These are phyloP conservation scores for Cephus sareptanus DNA, from an alignment of 2,888 invertebrate species.

Conservation along the genomic window DNA sequence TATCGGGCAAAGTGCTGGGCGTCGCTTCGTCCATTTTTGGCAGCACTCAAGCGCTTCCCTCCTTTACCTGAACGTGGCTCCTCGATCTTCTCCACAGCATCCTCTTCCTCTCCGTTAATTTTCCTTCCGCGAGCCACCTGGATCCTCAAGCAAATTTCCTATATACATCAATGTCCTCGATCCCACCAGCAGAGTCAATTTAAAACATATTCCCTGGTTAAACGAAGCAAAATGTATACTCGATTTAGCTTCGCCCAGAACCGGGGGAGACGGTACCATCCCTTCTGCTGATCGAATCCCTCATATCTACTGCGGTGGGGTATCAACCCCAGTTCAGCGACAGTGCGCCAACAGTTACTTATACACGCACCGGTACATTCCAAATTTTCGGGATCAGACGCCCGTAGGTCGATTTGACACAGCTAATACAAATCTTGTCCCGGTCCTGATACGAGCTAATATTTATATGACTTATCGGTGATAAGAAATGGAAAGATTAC, in stretches of 20 bases:
- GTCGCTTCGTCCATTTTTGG: constrained; percentile 34
- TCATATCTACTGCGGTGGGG: constrained; percentile 29
- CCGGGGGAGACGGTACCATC: constrained; percentile 23
- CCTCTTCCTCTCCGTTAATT: constrained; percentile 4
- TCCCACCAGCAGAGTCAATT: constrained; percentile 48
- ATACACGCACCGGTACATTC: constrained; percentile 27
- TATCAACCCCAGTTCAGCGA: constrained; percentile 50
- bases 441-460: neutral
- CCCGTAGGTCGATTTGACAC: neutral
- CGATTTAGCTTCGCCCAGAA: constrained; percentile 50
- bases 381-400: constrained; percentile 7
- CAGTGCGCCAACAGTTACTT: constrained; percentile 54
- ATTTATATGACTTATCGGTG: neutral
- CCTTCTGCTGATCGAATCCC: constrained; percentile 29
- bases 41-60: constrained; percentile 22
- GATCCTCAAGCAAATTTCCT: neutral
- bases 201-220: constrained; percentile 62
- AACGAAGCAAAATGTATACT: constrained; percentile 63
- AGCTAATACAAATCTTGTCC: neutral
- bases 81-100: neutral
- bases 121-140: neutral
- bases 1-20: constrained; percentile 53
- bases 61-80: neutral
- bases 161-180: constrained; percentile 24
- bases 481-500: neutral